Evolutionary conservation across 92 coral and sea anemone genomes (phyloP).

Genomic region (Phymanthus crucifer): DNA sequence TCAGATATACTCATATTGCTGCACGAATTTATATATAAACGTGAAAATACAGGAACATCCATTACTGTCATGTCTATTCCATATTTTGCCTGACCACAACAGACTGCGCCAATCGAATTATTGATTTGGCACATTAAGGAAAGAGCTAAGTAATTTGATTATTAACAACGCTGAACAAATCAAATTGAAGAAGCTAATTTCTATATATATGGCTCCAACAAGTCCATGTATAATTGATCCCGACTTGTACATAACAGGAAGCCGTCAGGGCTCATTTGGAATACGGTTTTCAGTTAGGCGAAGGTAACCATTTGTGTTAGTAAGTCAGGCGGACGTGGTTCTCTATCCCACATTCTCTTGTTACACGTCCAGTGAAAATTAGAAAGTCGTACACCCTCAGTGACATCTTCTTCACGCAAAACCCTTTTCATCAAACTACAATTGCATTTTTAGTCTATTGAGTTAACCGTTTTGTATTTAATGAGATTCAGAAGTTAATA

Average conservation of each 20-base stretch:
- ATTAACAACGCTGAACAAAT: not conserved
- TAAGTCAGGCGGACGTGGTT: not conserved
- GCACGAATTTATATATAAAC: not conserved
- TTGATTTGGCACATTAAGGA: conserved; percentile 4
- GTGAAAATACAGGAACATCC: not conserved
- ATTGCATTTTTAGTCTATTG: not conserved
- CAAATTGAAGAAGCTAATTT: conserved; percentile 3
- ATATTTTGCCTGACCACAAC: not conserved
- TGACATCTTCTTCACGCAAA: not conserved
- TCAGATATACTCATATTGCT: not conserved
- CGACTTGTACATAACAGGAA: conserved; percentile 4
- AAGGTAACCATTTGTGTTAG: not conserved
- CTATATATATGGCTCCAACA: not conserved
- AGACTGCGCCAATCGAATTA: conserved; percentile 6
- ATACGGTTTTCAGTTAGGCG: not conserved
- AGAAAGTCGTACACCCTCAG: not conserved
- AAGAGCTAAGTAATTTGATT: not conserved
- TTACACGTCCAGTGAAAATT: not conserved
- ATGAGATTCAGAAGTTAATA: not conserved
- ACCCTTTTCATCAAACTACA: not conserved
- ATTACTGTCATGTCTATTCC: not conserved
- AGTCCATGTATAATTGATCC: not conserved
- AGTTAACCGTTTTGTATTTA: not conserved
- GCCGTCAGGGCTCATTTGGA: not conserved
- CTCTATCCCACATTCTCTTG: not conserved